phyloP scores from a whole-genome alignment of 2,113 vertebrate species.

The Platysteira castanea region DNA sequence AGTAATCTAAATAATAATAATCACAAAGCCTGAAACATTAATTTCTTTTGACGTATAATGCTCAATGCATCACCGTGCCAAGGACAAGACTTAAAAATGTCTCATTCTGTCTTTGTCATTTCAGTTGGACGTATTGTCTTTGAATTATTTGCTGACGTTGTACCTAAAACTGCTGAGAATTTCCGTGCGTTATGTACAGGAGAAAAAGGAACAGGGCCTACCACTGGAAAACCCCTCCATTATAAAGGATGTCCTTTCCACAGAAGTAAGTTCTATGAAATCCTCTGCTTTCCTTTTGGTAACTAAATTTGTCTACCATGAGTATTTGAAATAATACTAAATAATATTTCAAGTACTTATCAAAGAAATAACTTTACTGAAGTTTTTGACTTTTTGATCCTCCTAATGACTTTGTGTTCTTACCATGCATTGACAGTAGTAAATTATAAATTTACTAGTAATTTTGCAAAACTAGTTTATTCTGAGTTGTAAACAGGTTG shows the following conservation, averaged over 20 bases:
- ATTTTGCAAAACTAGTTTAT: neutral
- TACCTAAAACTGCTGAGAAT: conserved; percentile 95
- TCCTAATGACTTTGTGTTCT: neutral
- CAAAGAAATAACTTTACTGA: neutral
- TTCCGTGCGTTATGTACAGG: conserved; percentile 93
- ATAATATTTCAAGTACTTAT: neutral
- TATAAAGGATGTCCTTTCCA: conserved; percentile 97
- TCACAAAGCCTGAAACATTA: neutral
- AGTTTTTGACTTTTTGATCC: neutral
- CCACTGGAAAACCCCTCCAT: conserved; percentile 91
- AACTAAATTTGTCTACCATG: neutral
- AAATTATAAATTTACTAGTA: neutral
- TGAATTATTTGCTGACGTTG: conserved; percentile 90
- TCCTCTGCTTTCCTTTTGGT: neutral
- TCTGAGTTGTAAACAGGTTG: neutral
- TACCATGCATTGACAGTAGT: neutral
- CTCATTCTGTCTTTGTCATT: conserved; percentile 5
- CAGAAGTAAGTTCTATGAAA: conserved; percentile 80
- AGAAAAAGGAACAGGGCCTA: conserved; percentile 86
- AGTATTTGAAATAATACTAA: neutral
- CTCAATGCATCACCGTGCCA: neutral
- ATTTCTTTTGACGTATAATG: neutral
- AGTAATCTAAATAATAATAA: neutral
- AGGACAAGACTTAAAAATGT: neutral
- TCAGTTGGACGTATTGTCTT: conserved; percentile 88